A percentile compares a stretch with the other conserved stretches of the same genome.
Conservation (phyloP, 1,140 invertebrate species). For the Panulirus ornatus region DNA sequence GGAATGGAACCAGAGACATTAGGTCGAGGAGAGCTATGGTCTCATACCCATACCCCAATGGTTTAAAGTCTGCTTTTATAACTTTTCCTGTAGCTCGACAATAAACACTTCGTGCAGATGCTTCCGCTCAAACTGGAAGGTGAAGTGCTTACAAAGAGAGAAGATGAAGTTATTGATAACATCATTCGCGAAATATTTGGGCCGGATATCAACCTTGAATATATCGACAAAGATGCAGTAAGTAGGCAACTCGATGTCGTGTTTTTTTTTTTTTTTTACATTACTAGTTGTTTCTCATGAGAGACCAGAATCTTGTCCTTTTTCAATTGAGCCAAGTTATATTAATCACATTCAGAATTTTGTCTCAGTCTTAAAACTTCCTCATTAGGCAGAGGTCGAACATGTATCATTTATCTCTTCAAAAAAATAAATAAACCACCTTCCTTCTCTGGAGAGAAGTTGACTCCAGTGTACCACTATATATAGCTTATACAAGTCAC, state of each 20-base stretch:
- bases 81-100: slow-evolving; percentile 70
- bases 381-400: too few species aligned
- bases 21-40: background rate
- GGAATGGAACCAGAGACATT: slow-evolving; percentile 11
- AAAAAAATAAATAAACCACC: too few species aligned
- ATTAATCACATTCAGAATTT: too few species aligned
- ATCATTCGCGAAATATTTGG: slow-evolving; percentile 77
- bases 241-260: slow-evolving; percentile 74
- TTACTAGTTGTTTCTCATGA: slow-evolving; percentile 16
- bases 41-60: slow-evolving; percentile 32
- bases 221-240: slow-evolving; percentile 77
- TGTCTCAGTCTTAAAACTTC: too few species aligned
- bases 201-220: slow-evolving; percentile 76
- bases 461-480: too few species aligned
- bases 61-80: slow-evolving; percentile 47
- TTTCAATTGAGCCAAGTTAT: too few species aligned
- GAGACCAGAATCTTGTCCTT: background rate
- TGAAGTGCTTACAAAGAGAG: slow-evolving; percentile 65
- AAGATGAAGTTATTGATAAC: slow-evolving; percentile 77
- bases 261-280: background rate
- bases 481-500: too few species aligned
- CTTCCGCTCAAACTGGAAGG: slow-evolving; percentile 74
- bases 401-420: too few species aligned
- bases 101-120: slow-evolving; percentile 74
- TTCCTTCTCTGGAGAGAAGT: too few species aligned